Base-by-base conservation (phyloP, 2,797 vertebrate species). In the Scarus forsteni region DNA sequence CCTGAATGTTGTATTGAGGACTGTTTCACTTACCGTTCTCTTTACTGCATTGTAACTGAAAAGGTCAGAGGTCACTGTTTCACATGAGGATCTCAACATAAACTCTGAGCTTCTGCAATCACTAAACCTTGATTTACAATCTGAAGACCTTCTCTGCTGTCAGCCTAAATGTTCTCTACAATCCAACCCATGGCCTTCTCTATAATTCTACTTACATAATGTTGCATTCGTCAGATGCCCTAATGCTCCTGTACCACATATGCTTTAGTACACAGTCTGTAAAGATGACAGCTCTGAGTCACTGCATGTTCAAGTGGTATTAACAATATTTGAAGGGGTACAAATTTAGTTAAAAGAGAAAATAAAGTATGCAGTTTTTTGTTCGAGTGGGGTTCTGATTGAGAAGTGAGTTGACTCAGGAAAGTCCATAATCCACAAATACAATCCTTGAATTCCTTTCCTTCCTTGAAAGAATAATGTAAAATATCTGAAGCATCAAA, bases 21-120 rank as follows among this genome's bases (percentile, higher is more conserved):
- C 4, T 27, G 4, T 27, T 27, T 27, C 27, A 27, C 18, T 15
- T 27, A 70, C 50, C 65, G 57, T n/a, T 70, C 16, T 53, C 11
- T 66, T 73, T 43, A 16, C 45, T 40, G 13, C 50, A 35, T 39
- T 3, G 65, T 60, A 34, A 66, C 19, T 27, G 59, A 52, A 61
- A 73, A 70, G 59, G 72, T 79, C 57, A 62, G 1, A 74, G 84
- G 73, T 85, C 64, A 56, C 1, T 40, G 16, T 19, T 14, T 45
- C 14, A 19, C 52, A 61, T 45, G 19, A 65, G 39, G 42, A 13
- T 7, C 16, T 19, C 3, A 6, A 19, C 27, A 58, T 3, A 12
- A 40, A 67, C 8, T 50, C 19, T 36, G 43, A 48, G 46, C 36
- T 44, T 3, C 51, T 67, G 65, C n/a, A 75, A 70, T 12, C 42